Evolutionary conservation across 2,113 vertebrate genomes (phyloP).

Genomic region (Xyliphius kryptos): DNA sequence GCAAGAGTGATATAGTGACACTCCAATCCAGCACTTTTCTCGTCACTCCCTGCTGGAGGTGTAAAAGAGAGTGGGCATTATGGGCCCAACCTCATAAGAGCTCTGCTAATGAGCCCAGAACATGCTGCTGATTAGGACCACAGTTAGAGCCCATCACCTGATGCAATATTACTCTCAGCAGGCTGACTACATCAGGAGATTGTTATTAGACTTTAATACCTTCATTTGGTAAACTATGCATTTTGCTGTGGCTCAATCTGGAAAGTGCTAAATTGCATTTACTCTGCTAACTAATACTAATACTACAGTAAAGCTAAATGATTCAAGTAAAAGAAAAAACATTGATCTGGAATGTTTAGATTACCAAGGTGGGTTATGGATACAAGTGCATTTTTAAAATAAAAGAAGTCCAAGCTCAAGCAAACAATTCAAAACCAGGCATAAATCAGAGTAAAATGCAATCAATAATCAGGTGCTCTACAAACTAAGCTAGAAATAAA

Average conservation of each 20-base stretch:
- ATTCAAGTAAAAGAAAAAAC: too few species aligned
- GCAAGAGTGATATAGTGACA: conserved; percentile 15
- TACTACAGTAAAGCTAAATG: too few species aligned
- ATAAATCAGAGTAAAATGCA: too few species aligned
- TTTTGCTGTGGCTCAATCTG: conserved; percentile 4
- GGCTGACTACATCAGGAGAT: conserved; percentile 16
- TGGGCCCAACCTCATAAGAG: conserved; percentile 8
- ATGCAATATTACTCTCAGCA: conserved; percentile 14
- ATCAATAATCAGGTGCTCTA: too few species aligned
- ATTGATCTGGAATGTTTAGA: too few species aligned
- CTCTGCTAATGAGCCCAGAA: conserved; percentile 11
- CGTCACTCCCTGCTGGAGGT: conserved; percentile 6
- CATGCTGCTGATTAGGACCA: conserved; percentile 10
- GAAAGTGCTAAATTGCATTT: background rate
- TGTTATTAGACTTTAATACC: conserved; percentile 22
- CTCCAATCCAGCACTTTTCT: conserved; percentile 1
- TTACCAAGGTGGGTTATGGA: too few species aligned
- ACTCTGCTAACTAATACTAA: background rate
- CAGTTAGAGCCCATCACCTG: background rate
- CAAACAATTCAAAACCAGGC: too few species aligned
- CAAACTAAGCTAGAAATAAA: too few species aligned
- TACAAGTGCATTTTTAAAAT: too few species aligned
- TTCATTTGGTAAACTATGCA: background rate
- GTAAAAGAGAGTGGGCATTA: conserved; percentile 9
- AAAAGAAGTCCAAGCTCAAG: too few species aligned